These are phyloP conservation scores for Phyto melanocephala DNA, from an alignment of 2,888 invertebrate species.

Conservation along the genomic window DNA sequence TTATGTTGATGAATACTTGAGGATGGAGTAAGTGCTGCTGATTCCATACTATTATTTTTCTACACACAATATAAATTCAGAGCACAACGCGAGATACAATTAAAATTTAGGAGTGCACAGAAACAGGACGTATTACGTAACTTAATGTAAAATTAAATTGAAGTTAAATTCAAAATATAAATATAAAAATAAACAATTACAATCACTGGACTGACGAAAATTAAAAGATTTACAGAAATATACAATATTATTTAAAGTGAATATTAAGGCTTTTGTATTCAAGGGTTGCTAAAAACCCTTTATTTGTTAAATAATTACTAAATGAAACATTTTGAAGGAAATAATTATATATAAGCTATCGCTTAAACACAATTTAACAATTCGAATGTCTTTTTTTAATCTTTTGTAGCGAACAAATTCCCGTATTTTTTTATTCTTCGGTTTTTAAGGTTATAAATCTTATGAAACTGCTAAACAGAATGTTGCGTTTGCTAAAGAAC, in stretches of 20 bases:
- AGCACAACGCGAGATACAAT: not conserved
- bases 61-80: not conserved
- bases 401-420: not conserved
- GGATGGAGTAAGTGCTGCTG: constrained; percentile 16
- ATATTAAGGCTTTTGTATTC: not conserved
- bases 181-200: constrained; percentile 38
- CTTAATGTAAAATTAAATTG: constrained; percentile 17
- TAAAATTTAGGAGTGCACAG: not conserved
- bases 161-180: not conserved
- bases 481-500: not conserved
- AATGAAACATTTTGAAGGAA: constrained; percentile 18
- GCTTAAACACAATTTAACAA: not conserved
- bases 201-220: not conserved
- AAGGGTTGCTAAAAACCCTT: not conserved
- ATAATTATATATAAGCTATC: not conserved
- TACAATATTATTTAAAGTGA: constrained; percentile 6
- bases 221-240: constrained; percentile 33
- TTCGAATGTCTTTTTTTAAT: not conserved
- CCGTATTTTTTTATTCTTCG: too few relatives aligned
- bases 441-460: constrained; percentile 41
- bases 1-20: not conserved
- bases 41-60: constrained; percentile 44
- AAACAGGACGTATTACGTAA: constrained; percentile 2
- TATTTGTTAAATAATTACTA: constrained; percentile 27
- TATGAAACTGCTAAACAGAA: not conserved